These are phyloP conservation scores for Poliocrania exsul DNA, from an alignment of 2,797 vertebrate genomes.

Conservation along the genomic window DNA sequence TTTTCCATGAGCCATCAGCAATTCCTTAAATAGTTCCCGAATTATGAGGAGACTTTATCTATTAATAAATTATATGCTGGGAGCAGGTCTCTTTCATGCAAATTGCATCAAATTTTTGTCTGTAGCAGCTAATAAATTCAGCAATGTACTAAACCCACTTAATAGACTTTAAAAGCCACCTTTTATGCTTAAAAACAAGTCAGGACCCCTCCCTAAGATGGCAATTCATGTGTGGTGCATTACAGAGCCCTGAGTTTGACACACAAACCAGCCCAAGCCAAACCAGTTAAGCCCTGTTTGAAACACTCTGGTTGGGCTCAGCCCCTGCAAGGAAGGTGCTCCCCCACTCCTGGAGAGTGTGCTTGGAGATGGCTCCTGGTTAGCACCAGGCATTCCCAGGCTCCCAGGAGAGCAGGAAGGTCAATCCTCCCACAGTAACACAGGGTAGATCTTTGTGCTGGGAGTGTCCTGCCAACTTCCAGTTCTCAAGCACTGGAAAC, in stretches of 20 bases:
- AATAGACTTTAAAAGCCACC: background rate
- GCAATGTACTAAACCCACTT: background rate
- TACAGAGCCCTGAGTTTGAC: background rate
- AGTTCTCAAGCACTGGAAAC: background rate
- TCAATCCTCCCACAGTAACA: background rate
- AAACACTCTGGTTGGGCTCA: background rate
- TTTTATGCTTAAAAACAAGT: background rate
- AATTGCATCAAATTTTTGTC: background rate
- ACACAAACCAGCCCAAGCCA: background rate
- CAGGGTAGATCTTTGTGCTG: accelerated
- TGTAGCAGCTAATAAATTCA: slow-evolving; percentile 40
- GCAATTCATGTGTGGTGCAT: accelerated
- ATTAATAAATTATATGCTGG: slow-evolving; percentile 30
- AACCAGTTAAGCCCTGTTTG: background rate
- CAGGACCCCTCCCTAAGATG: background rate
- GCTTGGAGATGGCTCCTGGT: background rate
- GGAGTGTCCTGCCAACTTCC: background rate
- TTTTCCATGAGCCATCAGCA: slow-evolving; percentile 1
- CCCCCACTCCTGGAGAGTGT: background rate
- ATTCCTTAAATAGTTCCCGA: slow-evolving; percentile 12
- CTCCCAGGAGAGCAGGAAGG: background rate
- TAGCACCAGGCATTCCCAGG: background rate
- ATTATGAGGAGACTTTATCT: background rate
- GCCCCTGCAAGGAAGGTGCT: background rate
- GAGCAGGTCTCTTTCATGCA: background rate